Base-by-base conservation (phyloP, 2,888 invertebrate species). In the Thyatira batis region DNA sequence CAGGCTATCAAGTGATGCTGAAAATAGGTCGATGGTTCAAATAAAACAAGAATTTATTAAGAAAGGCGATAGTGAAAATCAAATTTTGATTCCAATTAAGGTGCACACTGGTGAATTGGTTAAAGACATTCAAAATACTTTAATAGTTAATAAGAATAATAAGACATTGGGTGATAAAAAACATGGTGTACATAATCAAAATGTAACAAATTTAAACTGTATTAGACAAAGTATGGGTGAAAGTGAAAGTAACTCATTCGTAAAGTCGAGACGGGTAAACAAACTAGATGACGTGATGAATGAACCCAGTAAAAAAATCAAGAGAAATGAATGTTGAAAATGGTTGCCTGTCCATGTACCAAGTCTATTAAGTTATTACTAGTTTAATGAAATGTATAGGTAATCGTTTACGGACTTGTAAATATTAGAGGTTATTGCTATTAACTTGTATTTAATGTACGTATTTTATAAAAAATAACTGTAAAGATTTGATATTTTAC, bases 61-160 rank as follows among this genome's bases (percentile, higher is more conserved):
- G 69, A 92, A 88, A 71, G 78, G 82, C 70, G 90, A 91, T 69
- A 87, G 78, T 81, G 91, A 92, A 76, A 88, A 84, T 83, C 86
- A 88, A 80, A 86, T 90, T 65, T 66, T 87, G 59, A 88, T 89
- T 73, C 90, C 91, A 69, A 83, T 90, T 52, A 92, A 91, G 71
- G 66, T 89, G 65, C 85, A 87, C 59, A 58, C 72, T 59, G 85
- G 86, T 85, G 91, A 92, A 59, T 78, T 90, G 68, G 89, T 89
- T 69, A 92, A 92, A 84, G 92, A 92, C 82, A 85, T 92, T 82
- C 91, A 91, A 80, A 92, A 90, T 78, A 84, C 89, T 57, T 80
- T 89, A 79, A 82, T 92, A 84, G 87, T 83, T 74, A 91, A 87
- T 85, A 92, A 90, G 81, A 91, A 82, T 81, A 90, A 82, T 79